phyloP scores from a whole-genome alignment of 23 tunicate species.

The Styela plicata region DNA sequence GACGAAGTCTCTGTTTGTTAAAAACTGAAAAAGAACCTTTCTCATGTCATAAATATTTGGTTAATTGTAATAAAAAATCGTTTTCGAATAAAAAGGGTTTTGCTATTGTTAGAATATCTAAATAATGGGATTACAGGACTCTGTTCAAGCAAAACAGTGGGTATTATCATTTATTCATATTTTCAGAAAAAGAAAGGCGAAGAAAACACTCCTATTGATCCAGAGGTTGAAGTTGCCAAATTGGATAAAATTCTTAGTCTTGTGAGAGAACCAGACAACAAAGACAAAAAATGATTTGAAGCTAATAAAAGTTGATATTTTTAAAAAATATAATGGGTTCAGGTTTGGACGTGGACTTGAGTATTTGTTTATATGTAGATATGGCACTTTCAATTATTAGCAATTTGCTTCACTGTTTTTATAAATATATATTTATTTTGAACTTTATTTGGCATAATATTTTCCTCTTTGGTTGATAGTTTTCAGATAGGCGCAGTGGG shows the following conservation, averaged over 20 bases:
- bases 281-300: constrained; percentile 61
- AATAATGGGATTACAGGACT: not conserved
- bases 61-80: too few species aligned
- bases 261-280: constrained; percentile 83
- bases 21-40: too few species aligned
- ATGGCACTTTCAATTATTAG: not conserved
- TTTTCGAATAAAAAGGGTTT: too few species aligned
- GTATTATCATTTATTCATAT: too few species aligned
- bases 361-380: not conserved
- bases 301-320: too few species aligned
- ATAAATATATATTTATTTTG: not conserved
- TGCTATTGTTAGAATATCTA: not conserved
- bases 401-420: not conserved
- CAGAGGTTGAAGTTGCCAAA: constrained; percentile 76
- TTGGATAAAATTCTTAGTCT: constrained; percentile 84
- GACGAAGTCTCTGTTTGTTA: too few species aligned
- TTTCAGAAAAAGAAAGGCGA: constrained; percentile 97
- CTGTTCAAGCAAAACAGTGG: too few species aligned
- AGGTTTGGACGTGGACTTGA: not conserved
- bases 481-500: too few species aligned
- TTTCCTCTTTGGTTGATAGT: too few species aligned
- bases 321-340: too few species aligned
- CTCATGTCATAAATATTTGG: too few species aligned
- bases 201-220: constrained; percentile 66
- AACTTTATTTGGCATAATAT: not conserved